A percentile compares a stretch with the other conserved stretches of the same genome.
These are phyloP conservation scores for Idaea biselata DNA, from an alignment of 2,888 invertebrate species.

Conservation along the genomic window DNA sequence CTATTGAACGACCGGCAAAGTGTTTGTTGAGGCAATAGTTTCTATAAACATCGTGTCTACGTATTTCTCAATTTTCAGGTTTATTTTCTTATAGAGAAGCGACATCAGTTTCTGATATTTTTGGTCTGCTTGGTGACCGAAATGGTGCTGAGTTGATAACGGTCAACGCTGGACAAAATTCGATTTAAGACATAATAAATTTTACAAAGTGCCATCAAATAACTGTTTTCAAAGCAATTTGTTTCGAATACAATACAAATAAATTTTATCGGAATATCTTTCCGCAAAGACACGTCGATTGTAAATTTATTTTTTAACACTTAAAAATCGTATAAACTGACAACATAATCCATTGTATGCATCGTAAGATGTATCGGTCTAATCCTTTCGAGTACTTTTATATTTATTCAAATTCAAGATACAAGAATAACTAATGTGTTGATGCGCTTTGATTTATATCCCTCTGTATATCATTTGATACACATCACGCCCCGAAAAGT, in stretches of 20 bases:
- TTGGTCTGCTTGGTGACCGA: not conserved
- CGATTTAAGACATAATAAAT: not conserved
- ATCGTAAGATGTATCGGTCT: slow-evolving; percentile 62
- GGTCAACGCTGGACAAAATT: not conserved
- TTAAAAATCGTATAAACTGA: slow-evolving; percentile 9
- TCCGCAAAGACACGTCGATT: not conserved
- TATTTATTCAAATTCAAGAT: slow-evolving; percentile 48
- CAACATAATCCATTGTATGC: slow-evolving; percentile 22
- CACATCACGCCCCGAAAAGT: slow-evolving; percentile 34
- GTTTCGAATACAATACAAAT: not conserved
- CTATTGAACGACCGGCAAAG: slow-evolving; percentile 36
- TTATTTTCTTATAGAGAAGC: not conserved
- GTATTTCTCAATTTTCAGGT: slow-evolving; percentile 16
- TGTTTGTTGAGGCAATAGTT: slow-evolving; percentile 28
- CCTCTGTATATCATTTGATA: slow-evolving; percentile 40
- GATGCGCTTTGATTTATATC: slow-evolving; percentile 57
- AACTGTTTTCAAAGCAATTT: not conserved
- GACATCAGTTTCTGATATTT: not conserved
- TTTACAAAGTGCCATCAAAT: not conserved
- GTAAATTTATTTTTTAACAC: slow-evolving; percentile 1
- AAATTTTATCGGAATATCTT: not conserved
- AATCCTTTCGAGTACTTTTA: slow-evolving; percentile 63
- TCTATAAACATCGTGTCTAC: slow-evolving; percentile 12
- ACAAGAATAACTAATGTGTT: slow-evolving; percentile 60
- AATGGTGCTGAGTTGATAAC: not conserved